Evolutionary conservation across 2,797 vertebrate species (phyloP), one percentile per base, ranked within the genome.

Genomic region (Yasuhikotakia modesta): DNA sequence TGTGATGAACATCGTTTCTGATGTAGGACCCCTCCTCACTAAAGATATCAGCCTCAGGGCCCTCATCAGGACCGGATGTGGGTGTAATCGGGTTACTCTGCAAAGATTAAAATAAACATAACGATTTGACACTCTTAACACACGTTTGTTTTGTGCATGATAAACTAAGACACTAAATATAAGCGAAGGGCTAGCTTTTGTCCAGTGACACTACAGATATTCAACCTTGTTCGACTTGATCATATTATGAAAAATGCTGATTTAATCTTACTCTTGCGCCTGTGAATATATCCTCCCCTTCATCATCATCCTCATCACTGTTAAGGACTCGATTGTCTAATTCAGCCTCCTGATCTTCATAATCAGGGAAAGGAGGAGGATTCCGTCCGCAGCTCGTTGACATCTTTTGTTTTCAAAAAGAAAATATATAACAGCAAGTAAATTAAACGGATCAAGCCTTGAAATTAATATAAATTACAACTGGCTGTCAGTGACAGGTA

Each of bases 291-390:
- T 93, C 91, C 73, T 91, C 92, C 76, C 92, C 92, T 27, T 93
- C 93, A 78, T 93, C 91, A 74, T 91, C 92, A 81, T 92, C 91
- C 21, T 93, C 92, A 76, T 93, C 92, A 81, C 92, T 92, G 85
- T 92, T 90, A 32, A 85, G 89, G 32, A 89, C 90, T 78, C 82
- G 85, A 84, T 87, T 83, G 68, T 88, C 88, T 13, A 79, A 5
- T 35, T 75, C 76, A 2, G 86, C 82, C 53, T 88, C 87, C 32
- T 86, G 84, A 16, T 91, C 89, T 78, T 91, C 91, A 6, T 87
- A 6, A 10, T 86, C 80, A 7, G 89, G 86, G 83, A 93, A 89
- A 83, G 91, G 91, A 88, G 92, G 91, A 72, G 90, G 90, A 82
- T 81, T 91, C 68, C 90, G 89, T 82, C 90, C 88, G 16, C 91